phyloP scores from a whole-genome alignment of 2,113 vertebrate genomes.

The Xenopus borealis region DNA sequence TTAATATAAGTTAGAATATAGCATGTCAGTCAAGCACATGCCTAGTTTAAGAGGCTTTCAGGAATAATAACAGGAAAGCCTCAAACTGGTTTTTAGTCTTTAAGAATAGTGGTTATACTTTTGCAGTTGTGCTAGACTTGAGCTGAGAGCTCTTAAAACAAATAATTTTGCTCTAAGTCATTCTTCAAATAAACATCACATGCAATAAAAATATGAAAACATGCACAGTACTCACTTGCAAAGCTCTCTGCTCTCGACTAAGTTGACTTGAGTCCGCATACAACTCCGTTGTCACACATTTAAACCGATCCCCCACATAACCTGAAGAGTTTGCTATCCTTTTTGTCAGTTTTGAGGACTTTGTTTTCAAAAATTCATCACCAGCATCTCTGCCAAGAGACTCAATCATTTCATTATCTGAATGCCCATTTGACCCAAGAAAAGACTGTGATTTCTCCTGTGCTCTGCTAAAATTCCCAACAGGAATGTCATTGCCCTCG shows the following conservation, averaged over 20 bases:
- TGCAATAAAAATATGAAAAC: not conserved
- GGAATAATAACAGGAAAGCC: too few species aligned
- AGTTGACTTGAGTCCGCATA: conserved; percentile 97
- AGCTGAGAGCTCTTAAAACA: too few species aligned
- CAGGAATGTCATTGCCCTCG: conserved; percentile 55
- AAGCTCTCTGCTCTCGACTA: conserved; percentile 92
- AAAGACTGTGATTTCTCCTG: conserved; percentile 69
- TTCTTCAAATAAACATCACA: too few species aligned
- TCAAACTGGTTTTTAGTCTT: too few species aligned
- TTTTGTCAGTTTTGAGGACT: conserved; percentile 83
- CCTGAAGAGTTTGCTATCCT: conserved; percentile 95
- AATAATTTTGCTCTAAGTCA: too few species aligned
- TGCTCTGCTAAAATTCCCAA: conserved; percentile 64
- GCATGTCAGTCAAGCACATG: too few species aligned
- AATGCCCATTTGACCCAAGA: conserved; percentile 60
- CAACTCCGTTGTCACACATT: conserved; percentile 95
- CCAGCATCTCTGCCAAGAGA: conserved; percentile 70
- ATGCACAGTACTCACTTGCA: conserved; percentile 85
- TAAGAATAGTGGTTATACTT: too few species aligned
- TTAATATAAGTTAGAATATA: too few species aligned
- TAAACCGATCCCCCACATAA: conserved; percentile 97
- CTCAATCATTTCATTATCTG: conserved; percentile 57
- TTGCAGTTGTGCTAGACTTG: too few species aligned
- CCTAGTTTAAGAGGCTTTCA: too few species aligned
- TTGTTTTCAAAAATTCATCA: conserved; percentile 72